Evolutionary conservation across 2,888 invertebrate species (phyloP).

Genomic region (Drosophila mimica): DNA sequence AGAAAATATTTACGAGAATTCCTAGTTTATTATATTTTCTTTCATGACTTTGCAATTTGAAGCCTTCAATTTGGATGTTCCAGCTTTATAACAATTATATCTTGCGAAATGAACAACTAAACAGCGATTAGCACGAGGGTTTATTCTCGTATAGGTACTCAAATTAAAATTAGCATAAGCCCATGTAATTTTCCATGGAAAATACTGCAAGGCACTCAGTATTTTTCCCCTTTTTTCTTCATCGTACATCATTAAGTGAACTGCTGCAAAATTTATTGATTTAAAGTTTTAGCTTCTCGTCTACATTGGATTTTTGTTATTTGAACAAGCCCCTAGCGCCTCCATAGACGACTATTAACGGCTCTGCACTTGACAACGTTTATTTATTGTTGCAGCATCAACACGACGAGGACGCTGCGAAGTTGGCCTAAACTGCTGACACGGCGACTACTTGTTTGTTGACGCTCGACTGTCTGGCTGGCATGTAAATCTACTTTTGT

Average conservation of each 20-base stretch:
- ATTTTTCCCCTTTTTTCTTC: constrained; percentile 33
- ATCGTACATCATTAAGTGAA: constrained; percentile 50
- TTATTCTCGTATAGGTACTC: constrained; percentile 68
- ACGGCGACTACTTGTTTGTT: constrained; percentile 38
- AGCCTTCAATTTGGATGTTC: constrained; percentile 5
- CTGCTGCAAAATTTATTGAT: constrained; percentile 68
- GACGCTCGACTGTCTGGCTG: constrained; percentile 54
- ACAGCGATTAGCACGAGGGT: constrained; percentile 62
- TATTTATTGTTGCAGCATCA: constrained; percentile 52
- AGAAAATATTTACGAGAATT: neutral
- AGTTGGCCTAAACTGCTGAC: constrained; percentile 22
- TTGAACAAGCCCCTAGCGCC: constrained; percentile 70
- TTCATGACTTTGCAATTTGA: constrained; percentile 8
- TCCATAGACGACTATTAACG: constrained; percentile 62
- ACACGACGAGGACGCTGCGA: constrained; percentile 12
- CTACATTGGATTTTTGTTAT: constrained; percentile 46
- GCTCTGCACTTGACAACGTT: constrained; percentile 54
- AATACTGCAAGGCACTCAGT: constrained; percentile 45
- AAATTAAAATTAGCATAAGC: constrained; percentile 76
- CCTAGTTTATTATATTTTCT: neutral
- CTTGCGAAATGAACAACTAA: constrained; percentile 58
- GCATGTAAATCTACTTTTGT: constrained; percentile 81
- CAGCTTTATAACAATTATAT: constrained; percentile 14
- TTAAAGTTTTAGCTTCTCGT: constrained; percentile 72
- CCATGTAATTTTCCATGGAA: constrained; percentile 78